Percentiles rank a stretch among this genome's conserved stretches.
Evolutionary conservation across 2,113 vertebrate genomes (phyloP).

Genomic region (Seriola rivoliana): DNA sequence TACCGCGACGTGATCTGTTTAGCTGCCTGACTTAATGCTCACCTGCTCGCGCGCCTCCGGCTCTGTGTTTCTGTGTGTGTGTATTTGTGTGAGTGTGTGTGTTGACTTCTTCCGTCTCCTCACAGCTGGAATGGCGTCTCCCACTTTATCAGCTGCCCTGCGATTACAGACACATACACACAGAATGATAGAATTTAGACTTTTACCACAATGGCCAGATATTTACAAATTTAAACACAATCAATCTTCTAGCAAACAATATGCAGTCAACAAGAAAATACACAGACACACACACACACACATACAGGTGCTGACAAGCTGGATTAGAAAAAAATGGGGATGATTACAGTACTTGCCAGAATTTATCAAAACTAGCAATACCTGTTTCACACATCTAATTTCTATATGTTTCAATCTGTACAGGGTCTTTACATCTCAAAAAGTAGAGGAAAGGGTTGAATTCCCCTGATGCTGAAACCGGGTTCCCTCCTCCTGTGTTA

Average conservation of each 20-base stretch:
- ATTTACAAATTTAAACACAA: conserved; percentile 25
- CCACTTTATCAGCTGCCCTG: conserved; percentile 67
- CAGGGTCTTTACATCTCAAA: background rate
- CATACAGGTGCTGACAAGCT: conserved; percentile 1
- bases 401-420: background rate
- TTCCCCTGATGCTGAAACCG: background rate
- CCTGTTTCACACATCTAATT: background rate
- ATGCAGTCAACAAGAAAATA: background rate
- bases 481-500: conserved; percentile 21
- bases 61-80: conserved; percentile 42
- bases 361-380: conserved; percentile 9
- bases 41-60: conserved; percentile 72
- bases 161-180: conserved; percentile 60
- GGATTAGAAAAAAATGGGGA: conserved; percentile 9
- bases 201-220: conserved; percentile 38
- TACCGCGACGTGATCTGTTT: conserved; percentile 76
- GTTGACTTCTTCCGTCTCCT: conserved; percentile 65
- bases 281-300: background rate
- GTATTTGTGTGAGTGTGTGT: conserved; percentile 11
- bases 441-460: background rate
- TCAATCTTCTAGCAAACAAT: conserved; percentile 6
- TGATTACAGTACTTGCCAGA: conserved; percentile 26
- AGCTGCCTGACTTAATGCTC: conserved; percentile 80
- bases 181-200: conserved; percentile 41
- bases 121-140: conserved; percentile 74